Conservation (phyloP, 2,113 vertebrate species). For the Sceloporus tristichus region DNA sequence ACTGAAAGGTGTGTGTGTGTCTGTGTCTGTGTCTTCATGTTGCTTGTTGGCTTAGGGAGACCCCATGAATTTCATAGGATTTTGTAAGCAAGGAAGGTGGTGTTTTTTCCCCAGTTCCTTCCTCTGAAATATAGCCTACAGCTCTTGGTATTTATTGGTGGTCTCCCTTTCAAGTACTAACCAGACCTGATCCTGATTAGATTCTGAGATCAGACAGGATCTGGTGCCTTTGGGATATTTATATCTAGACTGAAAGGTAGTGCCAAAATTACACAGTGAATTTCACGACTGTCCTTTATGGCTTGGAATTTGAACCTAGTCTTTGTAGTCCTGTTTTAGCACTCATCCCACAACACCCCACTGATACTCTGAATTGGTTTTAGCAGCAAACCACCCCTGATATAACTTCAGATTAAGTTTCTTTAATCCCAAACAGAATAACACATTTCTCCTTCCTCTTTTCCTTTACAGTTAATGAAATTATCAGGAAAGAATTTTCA, state of each 20-base stretch:
- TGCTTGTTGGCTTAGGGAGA: no score
- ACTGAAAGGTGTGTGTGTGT: no score
- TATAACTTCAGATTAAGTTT: slow-evolving; percentile 35
- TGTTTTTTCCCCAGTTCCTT: background rate
- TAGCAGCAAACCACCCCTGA: background rate
- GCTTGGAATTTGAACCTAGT: background rate
- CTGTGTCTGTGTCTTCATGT: no score
- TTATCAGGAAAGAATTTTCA: slow-evolving; percentile 99
- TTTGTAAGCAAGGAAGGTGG: background rate
- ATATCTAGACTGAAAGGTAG: background rate
- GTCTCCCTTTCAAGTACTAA: no score
- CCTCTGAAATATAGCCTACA: no score
- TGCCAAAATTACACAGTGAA: background rate
- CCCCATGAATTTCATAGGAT: background rate
- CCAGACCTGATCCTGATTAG: no score
- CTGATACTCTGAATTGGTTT: background rate
- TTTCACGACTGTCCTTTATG: background rate
- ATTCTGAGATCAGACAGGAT: no score
- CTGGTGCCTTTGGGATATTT: no score
- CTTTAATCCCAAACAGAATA: slow-evolving; percentile 19
- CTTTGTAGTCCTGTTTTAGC: background rate
- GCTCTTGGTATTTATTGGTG: no score
- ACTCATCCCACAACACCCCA: background rate
- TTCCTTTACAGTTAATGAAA: slow-evolving; percentile 93
- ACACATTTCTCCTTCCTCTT: slow-evolving; percentile 50